Evolutionary conservation across 2,113 vertebrate genomes (phyloP).

Genomic region (Sphaerodactylus townsendi): DNA sequence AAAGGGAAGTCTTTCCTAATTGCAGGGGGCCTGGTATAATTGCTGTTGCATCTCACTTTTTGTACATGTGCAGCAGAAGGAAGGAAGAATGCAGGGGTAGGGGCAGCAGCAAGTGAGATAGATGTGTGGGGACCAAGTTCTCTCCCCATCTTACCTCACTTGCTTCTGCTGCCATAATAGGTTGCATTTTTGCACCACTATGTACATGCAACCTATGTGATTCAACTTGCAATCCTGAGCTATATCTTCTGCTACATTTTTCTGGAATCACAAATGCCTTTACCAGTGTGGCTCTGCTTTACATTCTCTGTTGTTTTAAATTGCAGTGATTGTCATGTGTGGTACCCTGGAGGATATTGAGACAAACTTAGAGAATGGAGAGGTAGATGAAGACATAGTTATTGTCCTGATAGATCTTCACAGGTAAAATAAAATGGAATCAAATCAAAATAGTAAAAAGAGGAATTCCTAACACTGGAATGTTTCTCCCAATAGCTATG

Average conservation of each 20-base stretch:
- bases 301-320: background rate
- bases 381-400: constrained; percentile 73
- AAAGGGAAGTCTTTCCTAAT: too few species aligned
- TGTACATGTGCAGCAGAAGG: too few species aligned
- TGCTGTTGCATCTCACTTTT: too few species aligned
- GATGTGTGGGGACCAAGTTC: too few species aligned
- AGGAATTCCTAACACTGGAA: constrained; percentile 24
- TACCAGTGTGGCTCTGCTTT: background rate
- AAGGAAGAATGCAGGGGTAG: too few species aligned
- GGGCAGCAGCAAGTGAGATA: too few species aligned
- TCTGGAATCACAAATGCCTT: background rate
- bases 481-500: background rate
- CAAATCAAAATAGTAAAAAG: constrained; percentile 15
- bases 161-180: too few species aligned
- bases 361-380: constrained; percentile 45
- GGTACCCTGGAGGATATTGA: constrained; percentile 70
- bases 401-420: constrained; percentile 91
- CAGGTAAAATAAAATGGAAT: constrained; percentile 80
- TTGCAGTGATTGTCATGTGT: constrained; percentile 88
- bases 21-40: too few species aligned
- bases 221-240: background rate
- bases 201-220: too few species aligned
- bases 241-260: background rate
- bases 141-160: too few species aligned
- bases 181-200: too few species aligned